A percentile compares a stretch with the other conserved stretches of the same genome.
Evolutionary conservation across 2,113 vertebrate genomes (phyloP).

Genomic region (Microcebus murinus): DNA sequence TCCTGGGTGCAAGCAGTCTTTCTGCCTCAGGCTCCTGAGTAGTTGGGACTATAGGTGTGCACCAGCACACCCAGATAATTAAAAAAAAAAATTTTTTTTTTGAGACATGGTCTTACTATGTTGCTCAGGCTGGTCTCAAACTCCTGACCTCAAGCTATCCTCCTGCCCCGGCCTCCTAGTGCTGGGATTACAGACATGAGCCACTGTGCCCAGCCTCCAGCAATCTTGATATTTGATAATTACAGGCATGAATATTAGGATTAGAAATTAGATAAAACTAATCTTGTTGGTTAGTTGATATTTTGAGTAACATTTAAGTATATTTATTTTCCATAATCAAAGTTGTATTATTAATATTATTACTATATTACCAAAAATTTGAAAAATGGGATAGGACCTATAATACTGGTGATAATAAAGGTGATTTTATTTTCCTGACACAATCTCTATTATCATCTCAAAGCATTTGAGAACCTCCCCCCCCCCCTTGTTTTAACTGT

Average conservation of each 20-base stretch:
- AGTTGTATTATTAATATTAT: neutral
- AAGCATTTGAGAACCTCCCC: neutral
- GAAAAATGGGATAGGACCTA: neutral
- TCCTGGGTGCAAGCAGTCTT: too few relatives aligned
- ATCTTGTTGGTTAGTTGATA: neutral
- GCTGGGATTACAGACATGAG: too few relatives aligned
- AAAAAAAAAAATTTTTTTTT: too few relatives aligned
- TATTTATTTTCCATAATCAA: neutral
- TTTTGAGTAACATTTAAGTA: neutral
- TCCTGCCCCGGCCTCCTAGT: too few relatives aligned
- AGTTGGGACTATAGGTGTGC: too few relatives aligned
- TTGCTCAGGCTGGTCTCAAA: too few relatives aligned
- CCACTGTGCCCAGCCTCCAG: neutral
- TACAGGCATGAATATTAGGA: neutral
- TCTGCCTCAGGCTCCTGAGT: too few relatives aligned
- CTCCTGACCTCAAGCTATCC: too few relatives aligned
- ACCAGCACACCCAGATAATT: too few relatives aligned
- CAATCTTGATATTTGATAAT: neutral
- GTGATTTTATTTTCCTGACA: neutral
- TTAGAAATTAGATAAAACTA: slow-evolving; percentile 11
- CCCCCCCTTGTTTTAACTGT: neutral
- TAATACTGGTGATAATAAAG: neutral
- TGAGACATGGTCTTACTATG: too few relatives aligned
- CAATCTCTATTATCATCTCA: neutral
- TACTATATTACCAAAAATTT: neutral